phyloP scores from a whole-genome alignment of 2,888 invertebrate species.

The Aphodius sticticus region DNA sequence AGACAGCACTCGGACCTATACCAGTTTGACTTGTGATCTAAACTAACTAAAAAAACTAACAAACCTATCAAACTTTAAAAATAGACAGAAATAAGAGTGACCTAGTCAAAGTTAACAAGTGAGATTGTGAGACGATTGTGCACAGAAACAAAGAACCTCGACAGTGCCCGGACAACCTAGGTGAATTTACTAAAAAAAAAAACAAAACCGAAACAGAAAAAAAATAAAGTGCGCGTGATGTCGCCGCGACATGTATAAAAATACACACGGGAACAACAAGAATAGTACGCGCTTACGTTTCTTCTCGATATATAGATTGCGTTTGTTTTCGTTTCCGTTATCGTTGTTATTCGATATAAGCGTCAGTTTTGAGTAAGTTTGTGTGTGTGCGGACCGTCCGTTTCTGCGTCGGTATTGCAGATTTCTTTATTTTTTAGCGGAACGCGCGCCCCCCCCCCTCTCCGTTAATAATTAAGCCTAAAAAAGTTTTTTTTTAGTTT shows the following conservation, averaged over 20 bases:
- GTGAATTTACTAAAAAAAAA: background rate
- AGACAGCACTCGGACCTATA: background rate
- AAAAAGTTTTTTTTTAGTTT: background rate
- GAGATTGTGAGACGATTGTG: background rate
- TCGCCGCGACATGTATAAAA: background rate
- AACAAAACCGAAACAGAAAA: background rate
- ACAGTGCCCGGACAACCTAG: background rate
- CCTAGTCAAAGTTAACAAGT: constrained; percentile 13
- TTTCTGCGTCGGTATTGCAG: background rate
- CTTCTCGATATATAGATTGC: background rate
- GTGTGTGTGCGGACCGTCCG: too few species aligned
- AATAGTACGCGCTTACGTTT: background rate
- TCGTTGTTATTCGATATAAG: constrained; percentile 14
- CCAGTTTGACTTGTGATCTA: background rate
- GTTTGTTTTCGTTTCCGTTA: constrained; percentile 4
- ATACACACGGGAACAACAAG: background rate
- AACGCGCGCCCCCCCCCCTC: background rate
- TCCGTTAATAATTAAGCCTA: background rate
- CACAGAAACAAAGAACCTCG: background rate
- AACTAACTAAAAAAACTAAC: background rate
- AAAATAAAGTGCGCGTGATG: background rate
- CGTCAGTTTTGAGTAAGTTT: background rate
- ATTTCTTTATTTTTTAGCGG: background rate
- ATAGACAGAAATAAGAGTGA: background rate
- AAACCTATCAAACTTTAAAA: background rate